phyloP scores from a whole-genome alignment of 1,140 invertebrate genomes.

The Trichonephila inaurata region DNA sequence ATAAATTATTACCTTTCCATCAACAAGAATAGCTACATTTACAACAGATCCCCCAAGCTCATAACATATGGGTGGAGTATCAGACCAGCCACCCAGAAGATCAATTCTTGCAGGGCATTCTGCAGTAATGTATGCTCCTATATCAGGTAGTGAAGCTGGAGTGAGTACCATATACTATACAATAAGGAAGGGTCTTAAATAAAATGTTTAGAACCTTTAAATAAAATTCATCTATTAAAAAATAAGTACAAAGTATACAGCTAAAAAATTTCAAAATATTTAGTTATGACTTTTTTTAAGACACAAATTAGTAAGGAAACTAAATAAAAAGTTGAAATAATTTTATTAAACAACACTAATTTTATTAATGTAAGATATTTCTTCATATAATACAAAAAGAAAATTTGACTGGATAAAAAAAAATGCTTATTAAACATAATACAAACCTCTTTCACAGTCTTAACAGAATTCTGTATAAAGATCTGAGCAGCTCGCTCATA shows the following conservation, averaged over 20 bases:
- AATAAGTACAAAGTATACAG: too few species aligned
- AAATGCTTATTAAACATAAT: not conserved
- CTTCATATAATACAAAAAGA: not conserved
- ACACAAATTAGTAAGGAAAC: too few species aligned
- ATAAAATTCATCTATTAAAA: too few species aligned
- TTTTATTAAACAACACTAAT: not conserved
- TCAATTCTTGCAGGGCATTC: conserved; percentile 83
- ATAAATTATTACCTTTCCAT: conserved; percentile 78
- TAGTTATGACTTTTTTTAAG: too few species aligned
- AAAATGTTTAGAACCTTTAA: not conserved
- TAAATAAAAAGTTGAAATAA: not conserved
- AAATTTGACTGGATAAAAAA: not conserved
- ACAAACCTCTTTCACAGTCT: conserved; percentile 80
- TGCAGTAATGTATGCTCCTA: conserved; percentile 81
- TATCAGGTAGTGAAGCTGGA: conserved; percentile 33
- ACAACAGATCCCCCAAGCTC: conserved; percentile 83
- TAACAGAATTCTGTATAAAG: conserved; percentile 82
- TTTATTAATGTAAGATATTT: not conserved
- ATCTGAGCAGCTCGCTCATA: conserved; percentile 83
- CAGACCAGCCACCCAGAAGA: conserved; percentile 83
- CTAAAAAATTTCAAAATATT: too few species aligned
- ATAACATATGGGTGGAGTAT: conserved; percentile 84
- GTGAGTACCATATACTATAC: conserved; percentile 66
- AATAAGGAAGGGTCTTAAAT: not conserved
- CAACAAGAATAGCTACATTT: conserved; percentile 79